Base-by-base conservation (phyloP, 2,888 invertebrate species). In the Spisula solida region DNA sequence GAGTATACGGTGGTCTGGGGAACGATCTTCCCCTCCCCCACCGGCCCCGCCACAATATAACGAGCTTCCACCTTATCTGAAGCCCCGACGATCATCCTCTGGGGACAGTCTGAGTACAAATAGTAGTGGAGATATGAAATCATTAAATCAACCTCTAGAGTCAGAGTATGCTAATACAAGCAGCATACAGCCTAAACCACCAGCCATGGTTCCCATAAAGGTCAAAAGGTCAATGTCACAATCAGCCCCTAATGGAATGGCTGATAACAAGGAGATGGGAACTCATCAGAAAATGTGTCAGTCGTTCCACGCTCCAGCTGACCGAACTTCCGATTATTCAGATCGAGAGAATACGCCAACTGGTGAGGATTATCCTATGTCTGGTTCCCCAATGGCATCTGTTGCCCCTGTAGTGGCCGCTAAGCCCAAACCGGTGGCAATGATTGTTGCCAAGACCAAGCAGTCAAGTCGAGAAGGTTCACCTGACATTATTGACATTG, bases 391-490 rank as follows among this genome's bases (percentile, higher is more conserved):
- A 51, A 81, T 91, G 56, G 70, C 79, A 56, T 98, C 98, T 20
- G 98, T 98, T 41, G 97, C 98, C 90, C 98, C 98, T 8, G 97
- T 98, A 82, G 98, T 98, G 0, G 98, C 98, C 20, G 98, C 98
- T 14, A 98, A 98, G 85, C 94, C 95, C 2, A 96, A 95, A 91
- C 95, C 95, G n/a, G 94, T 95, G 41, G 95, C 95, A 31, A 95
- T 95, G 91, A 95, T 96, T 56, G 91, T 96, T 60, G 95, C 95
- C 10, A 95, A 95, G 84, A 91, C 95, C n/a, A 94, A 95, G 86
- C 94, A 94, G 29, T 91, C 94, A 20, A 95, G 95, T 89, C 90
- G 94, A 16, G 96, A 96, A 89, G 90, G 92, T 29, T 94, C 95
- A 14, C 94, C 95, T 18, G 95, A 95, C 85, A 93, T 94, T 25